Evolutionary conservation across 2,113 vertebrate genomes (phyloP), one percentile per base, ranked within the genome.

Genomic region (Athene noctua): DNA sequence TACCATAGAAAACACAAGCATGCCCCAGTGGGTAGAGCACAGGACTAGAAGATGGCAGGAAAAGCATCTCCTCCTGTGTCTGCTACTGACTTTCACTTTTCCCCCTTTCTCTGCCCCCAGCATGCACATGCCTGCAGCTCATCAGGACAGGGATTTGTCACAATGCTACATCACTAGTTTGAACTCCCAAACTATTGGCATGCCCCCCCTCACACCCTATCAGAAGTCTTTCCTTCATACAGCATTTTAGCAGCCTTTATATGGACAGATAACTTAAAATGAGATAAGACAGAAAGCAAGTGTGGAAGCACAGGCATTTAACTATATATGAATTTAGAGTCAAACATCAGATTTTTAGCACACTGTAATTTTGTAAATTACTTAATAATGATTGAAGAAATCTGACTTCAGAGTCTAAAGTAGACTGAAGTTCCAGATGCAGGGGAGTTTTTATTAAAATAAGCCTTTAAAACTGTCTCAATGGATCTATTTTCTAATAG

Each of bases 371-470:
- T 79, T 68, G 36, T 68, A 68, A 88, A 93, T 81, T 55, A 74
- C 62, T 93, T 90, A 92, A 84, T 51, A 71, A 88, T 51, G 54
- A 94, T 27, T 83, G 49, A 63, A 86, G 57, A 91, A 88, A 85
- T 54, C 11, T 17, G 14, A 89, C 77, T 85, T 86, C 65, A 51
- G 23, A 91, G 25, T 87, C 19, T 82, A 82, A 95, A 92, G 65
- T 32, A 89, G 29, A 57, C 6, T 3, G 8, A 82, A 81, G 17
- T 62, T 89, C 57, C 70, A 95, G 26, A n/a, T 20, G 49, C 5
- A 67, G 25, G 6, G 38, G 19, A 49, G 9, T 3, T 68, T 47
- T 77, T 65, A 75, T 68, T 85, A 72, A 83, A 90, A 52, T n/a
- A 86, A 88, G 16, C 15, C 32, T 90, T 82, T 83, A 51, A 73